phyloP scores from a whole-genome alignment of 2,113 vertebrate genomes.

The Tragulus kanchil region DNA sequence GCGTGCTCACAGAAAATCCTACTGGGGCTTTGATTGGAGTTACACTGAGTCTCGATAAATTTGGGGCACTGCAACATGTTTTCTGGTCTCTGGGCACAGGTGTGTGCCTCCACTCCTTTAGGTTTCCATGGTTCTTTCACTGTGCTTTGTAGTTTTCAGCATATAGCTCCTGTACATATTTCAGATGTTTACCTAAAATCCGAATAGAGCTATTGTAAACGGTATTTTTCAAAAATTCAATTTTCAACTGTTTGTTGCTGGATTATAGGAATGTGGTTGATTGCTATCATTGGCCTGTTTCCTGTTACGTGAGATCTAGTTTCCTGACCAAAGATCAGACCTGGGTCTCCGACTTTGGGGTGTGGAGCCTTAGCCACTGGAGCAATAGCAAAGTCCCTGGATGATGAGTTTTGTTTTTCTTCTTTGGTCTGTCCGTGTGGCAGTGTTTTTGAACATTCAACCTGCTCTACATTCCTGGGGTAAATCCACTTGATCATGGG shows the following conservation, averaged over 20 bases:
- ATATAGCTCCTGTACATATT: not conserved
- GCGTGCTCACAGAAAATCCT: not conserved
- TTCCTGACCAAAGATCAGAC: not conserved
- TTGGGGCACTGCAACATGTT: too few relatives aligned
- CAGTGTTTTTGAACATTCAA: not conserved
- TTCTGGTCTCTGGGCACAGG: not conserved
- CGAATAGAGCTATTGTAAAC: not conserved
- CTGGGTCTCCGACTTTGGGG: not conserved
- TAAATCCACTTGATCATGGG: rapidly evolving
- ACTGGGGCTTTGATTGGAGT: not conserved
- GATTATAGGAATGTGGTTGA: not conserved
- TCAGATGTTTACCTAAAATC: not conserved
- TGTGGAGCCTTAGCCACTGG: not conserved
- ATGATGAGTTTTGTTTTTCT: not conserved
- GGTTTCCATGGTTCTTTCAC: not conserved
- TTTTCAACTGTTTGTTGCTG: not conserved
- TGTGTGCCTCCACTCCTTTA: not conserved
- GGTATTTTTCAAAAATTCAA: not conserved
- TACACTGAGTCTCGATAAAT: not conserved
- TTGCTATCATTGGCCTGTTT: not conserved
- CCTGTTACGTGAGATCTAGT: not conserved
- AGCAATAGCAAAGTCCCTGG: not conserved
- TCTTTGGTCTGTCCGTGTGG: not conserved
- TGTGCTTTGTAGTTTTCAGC: not conserved
- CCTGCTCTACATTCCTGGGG: not conserved